Base-by-base conservation (phyloP, 2,113 vertebrate genomes). In the Arvicanthis niloticus region DNA sequence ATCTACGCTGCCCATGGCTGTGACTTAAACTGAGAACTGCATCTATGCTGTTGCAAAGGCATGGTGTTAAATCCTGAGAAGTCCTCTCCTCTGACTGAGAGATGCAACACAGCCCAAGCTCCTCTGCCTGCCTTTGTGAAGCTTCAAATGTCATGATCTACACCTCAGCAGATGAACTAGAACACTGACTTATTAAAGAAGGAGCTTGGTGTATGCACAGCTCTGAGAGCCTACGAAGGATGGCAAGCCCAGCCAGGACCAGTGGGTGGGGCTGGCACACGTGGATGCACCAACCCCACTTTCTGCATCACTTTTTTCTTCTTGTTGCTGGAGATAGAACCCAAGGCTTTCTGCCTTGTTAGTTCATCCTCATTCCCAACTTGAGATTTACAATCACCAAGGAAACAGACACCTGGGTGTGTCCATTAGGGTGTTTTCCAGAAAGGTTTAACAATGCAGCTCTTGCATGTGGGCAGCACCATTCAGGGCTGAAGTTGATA, bases 151-250 rank as follows among this genome's bases (percentile, higher is more conserved):
- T 6, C 3, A 0, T 1, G 7, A 34, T 16, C 78, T 6, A 10
- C 15, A 60, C 53, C 53, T 29, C n/a, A 29, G 40, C 42, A 34
- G 67, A n/a, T 4, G 4, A 2, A 17, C 3, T 11, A 0, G 2
- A 8, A 6, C 2, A 12, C 37, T 16, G 7, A 42, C 12, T 15
- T 9, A 0, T 1, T 26, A 10, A 0, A 0, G 1, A 81, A 31
- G 76, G 26, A 1, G 0, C 53, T 4, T 0, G 0, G 3, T 1
- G 3, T 1, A 8, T 7, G 42, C 3, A 40, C 19, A 82, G 24
- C 0, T 31, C 51, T 1, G 24, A 8, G 13, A 13, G 72, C 26
- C 37, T 24, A 9, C 6, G 24, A 26, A 70, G 24, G 5, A 37
- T 0, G 0, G 51, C 15, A 5, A 10, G 19, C 67, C 48, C 48